phyloP scores from a whole-genome alignment of 2,113 vertebrate species.

The Vulpes lagopus region DNA sequence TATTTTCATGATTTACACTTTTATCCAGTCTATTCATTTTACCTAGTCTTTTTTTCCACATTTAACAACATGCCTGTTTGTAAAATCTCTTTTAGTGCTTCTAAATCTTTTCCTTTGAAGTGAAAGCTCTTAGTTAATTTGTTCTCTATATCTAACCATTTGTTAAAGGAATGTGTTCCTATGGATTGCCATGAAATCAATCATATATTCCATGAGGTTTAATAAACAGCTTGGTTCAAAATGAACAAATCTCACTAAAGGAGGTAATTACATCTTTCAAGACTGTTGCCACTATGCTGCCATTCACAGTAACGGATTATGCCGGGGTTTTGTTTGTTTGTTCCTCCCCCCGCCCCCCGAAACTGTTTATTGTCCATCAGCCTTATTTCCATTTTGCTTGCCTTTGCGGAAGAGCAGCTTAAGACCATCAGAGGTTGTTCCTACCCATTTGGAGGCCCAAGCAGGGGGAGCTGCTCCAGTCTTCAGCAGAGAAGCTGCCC shows the following conservation, averaged over 20 bases:
- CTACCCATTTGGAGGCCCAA: background rate
- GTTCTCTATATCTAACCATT: background rate
- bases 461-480: background rate
- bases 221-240: constrained; percentile 14
- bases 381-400: background rate
- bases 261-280: background rate
- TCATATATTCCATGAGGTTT: background rate
- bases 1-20: constrained; percentile 69
- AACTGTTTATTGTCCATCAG: background rate
- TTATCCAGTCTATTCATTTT: constrained; percentile 12
- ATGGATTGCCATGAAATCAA: background rate
- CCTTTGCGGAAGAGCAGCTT: background rate
- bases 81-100: constrained; percentile 49
- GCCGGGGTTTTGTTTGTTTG: background rate
- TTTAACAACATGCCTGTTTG: constrained; percentile 48
- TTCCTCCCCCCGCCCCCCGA: no score
- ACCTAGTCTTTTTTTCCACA: constrained; percentile 8
- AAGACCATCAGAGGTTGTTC: background rate
- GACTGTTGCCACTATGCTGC: background rate
- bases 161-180: constrained; percentile 43
- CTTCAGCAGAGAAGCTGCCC: background rate
- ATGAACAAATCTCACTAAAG: background rate
- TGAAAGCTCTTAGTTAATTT: constrained; percentile 55
- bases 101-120: constrained; percentile 59
- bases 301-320: background rate